Evolutionary conservation across 2,113 vertebrate genomes (phyloP).

Genomic region (Physeter macrocephalus): DNA sequence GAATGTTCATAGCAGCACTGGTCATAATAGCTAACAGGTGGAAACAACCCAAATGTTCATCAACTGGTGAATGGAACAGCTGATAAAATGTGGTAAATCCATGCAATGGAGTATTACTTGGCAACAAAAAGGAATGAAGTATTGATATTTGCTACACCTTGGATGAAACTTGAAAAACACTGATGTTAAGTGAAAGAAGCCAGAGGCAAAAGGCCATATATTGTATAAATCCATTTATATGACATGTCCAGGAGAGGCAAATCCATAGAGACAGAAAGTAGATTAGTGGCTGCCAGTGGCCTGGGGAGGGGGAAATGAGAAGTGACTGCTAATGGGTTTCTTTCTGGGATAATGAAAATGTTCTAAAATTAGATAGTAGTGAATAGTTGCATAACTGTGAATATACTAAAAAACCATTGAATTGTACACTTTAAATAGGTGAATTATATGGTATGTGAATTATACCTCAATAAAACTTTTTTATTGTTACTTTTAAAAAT

Average conservation of each 20-base stretch:
- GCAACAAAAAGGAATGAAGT: not conserved
- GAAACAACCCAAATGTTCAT: not conserved
- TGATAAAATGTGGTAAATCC: not conserved
- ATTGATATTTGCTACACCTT: not conserved
- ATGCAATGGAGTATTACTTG: not conserved
- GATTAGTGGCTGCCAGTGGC: not conserved
- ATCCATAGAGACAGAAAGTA: not conserved
- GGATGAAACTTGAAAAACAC: not conserved
- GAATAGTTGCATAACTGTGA: not conserved
- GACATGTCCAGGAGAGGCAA: not conserved
- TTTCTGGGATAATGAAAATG: not conserved
- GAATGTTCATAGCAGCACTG: not conserved
- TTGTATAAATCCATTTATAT: not conserved
- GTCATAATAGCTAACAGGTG: not conserved
- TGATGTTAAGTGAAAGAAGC: not conserved
- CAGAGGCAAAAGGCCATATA: not conserved
- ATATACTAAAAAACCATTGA: not conserved
- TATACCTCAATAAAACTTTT: not conserved
- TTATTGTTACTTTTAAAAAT: not conserved
- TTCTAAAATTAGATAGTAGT: conserved; percentile 10
- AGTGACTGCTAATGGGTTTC: not conserved
- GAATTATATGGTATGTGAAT: not conserved
- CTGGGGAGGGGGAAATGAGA: too few species aligned
- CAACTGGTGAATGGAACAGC: not conserved
- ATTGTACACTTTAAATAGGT: not conserved